Percentiles rank a stretch among this genome's conserved stretches.
Conservation (phyloP, 2,113 vertebrate genomes). For the Brachyhypopomus gauderio region DNA sequence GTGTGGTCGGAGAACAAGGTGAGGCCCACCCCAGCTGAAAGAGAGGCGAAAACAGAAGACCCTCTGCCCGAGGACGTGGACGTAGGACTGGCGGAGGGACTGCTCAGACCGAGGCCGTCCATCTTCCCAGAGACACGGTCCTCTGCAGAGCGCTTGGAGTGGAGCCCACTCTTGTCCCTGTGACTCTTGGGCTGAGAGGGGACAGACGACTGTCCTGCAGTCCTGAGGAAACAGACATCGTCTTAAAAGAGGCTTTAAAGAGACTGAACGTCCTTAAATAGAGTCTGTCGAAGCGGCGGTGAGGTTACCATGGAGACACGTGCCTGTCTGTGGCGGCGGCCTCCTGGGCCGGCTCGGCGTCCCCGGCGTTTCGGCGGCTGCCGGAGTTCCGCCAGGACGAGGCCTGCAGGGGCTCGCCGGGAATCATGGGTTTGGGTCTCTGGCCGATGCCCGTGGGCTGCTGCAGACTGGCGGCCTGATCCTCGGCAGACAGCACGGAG, state of each 20-base stretch:
- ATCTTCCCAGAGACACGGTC: slow-evolving; percentile 73
- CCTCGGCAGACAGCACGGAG: slow-evolving; percentile 83
- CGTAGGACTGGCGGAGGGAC: slow-evolving; percentile 74
- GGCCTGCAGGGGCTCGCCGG: slow-evolving; percentile 72
- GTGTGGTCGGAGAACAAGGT: neutral
- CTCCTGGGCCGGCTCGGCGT: slow-evolving; percentile 70
- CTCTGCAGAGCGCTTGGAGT: slow-evolving; percentile 68
- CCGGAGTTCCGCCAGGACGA: slow-evolving; percentile 71
- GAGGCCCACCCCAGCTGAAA: neutral
- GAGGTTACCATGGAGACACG: neutral
- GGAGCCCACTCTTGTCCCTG: slow-evolving; percentile 69
- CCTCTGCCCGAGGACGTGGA: slow-evolving; percentile 79
- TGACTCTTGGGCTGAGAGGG: slow-evolving; percentile 69
- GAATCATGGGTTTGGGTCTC: slow-evolving; percentile 82
- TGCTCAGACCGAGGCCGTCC: slow-evolving; percentile 70
- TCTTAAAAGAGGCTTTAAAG: neutral
- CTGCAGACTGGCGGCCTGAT: slow-evolving; percentile 82
- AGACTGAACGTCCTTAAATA: neutral
- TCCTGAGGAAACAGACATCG: slow-evolving; percentile 52
- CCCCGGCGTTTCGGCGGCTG: slow-evolving; percentile 68
- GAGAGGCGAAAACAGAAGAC: slow-evolving; percentile 30
- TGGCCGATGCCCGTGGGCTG: slow-evolving; percentile 94
- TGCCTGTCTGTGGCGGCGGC: slow-evolving; percentile 75
- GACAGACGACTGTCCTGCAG: slow-evolving; percentile 65
- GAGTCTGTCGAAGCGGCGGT: neutral